These are phyloP conservation scores for Hydrolagus affinis DNA, from an alignment of 2,113 vertebrate species.

Conservation along the genomic window DNA sequence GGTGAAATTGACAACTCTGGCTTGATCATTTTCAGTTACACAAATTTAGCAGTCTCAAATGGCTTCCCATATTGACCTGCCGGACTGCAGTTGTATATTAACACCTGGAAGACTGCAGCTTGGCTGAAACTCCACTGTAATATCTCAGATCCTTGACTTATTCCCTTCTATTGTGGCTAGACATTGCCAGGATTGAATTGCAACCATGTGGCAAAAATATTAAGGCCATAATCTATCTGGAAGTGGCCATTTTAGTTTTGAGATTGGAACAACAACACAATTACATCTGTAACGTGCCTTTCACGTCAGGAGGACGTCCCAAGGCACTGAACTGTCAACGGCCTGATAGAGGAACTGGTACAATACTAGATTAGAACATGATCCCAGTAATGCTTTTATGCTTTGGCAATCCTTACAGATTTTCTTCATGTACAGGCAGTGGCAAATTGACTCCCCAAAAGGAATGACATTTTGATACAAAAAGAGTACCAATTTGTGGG, in stretches of 20 bases:
- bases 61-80: not conserved
- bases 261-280: not conserved
- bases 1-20: not conserved
- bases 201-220: not conserved
- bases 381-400: too few species aligned
- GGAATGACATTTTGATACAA: too few species aligned
- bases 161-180: not conserved
- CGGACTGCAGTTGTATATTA: not conserved
- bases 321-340: too few species aligned
- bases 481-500: too few species aligned
- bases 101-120: not conserved
- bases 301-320: too few species aligned
- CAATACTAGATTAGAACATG: too few species aligned
- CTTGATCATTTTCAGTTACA: not conserved
- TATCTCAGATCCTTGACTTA: not conserved
- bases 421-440: too few species aligned
- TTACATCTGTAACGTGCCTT: too few species aligned
- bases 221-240: not conserved
- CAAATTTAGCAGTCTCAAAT: not conserved
- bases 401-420: too few species aligned
- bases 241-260: not conserved
- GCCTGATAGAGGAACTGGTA: too few species aligned
- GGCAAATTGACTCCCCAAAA: too few species aligned
- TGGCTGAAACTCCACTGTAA: not conserved
- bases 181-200: not conserved